Evolutionary conservation across 2,113 vertebrate genomes (phyloP), one percentile per base, ranked within the genome.

Genomic region (Aptenodytes forsteri): DNA sequence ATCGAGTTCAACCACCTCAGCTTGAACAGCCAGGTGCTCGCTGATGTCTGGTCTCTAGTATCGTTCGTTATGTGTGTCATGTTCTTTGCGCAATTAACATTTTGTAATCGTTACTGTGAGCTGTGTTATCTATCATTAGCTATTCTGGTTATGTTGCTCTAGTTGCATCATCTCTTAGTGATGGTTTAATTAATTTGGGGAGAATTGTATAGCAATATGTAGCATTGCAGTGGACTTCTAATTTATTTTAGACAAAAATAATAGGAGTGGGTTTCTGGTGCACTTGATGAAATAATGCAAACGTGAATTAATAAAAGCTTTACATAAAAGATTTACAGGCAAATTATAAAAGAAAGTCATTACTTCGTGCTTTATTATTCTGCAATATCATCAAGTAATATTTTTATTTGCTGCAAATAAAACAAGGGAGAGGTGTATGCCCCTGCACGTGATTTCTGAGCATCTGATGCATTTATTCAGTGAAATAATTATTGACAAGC

Each of bases 21-120:
- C 98, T 99, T 69, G 99, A 99, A 79, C 99, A 99, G 83, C 99
- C 99, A 99, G 99, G 99, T 99, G 93, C 73, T 44, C 3, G 2
- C 38, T 38, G 26, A 6, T 64, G 10, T 88, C 78, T 56, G 22
- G 7, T 87, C 8, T 61, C 50, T 67, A 7, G 32, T 65, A 8
- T 14, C 15, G 1, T 58, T 73, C 0, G 0, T 83, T 72, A 9
- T 12, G 11, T 83, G 38, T 84, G 17, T 17, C 7, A 4, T 18
- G 25, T 38, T 67, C 36, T 84, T 36, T 32, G 36, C 1, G 2
- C 32, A 79, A 14, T 32, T 71, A 77, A 6, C 16, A 2, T 11
- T 34, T 62, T 81, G 32, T 71, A 34, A 1, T 59, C 40, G 7
- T 87, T 72, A 27, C 22, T 66, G 32, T 70, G 34, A 64, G 19